Evolutionary conservation across 2,113 vertebrate species (phyloP), one percentile per base, ranked within the genome.

Genomic region (Oncorhynchus masou): DNA sequence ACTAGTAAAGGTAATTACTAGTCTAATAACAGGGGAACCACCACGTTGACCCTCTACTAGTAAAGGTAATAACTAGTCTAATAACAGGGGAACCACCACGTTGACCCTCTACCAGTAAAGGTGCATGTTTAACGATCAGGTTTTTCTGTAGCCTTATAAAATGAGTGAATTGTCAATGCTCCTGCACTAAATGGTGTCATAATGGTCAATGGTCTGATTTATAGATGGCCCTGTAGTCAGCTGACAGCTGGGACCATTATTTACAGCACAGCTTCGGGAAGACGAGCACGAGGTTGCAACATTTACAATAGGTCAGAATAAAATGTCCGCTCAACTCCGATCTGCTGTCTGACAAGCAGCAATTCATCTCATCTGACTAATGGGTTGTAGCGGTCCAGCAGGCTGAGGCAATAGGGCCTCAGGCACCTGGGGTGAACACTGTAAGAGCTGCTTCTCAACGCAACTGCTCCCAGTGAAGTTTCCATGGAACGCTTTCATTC

Each of bases 321-420:
- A 92, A 92, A 93, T 88, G 88, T 85, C 86, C 80, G 80, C 83
- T 74, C 72, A 75, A n/a, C n/a, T n/a, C n/a, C n/a, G 81, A 87
- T 90, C 84, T 0, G 0, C 78, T 87, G 49, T 80, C 74, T 92
- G 91, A 94, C 91, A 93, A 92, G 86, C 89, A 79, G 45, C 77
- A 90, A 90, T 95, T 94, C 92, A 90, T 94, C 94, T 95, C 88
- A 94, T 96, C 94, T 96, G 92, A 96, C 96, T 96, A 94, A 95
- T 89, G 89, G 93, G 87, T 73, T 48, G 71, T 82, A 88, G 76
- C 91, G 91, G 92, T 91, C 93, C 92, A 88, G 86, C 86, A n/a
- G 65, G 80, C 85, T 80, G 84, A 85, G 86, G 81, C 82, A 85
- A 88, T 77, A 84, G 87, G 85, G 74, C 83, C 79, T 76, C 78